Percentiles rank a stretch among this genome's conserved stretches.
Conservation (phyloP, 1,140 invertebrate genomes). For the Stegodyphus mimosarum region DNA sequence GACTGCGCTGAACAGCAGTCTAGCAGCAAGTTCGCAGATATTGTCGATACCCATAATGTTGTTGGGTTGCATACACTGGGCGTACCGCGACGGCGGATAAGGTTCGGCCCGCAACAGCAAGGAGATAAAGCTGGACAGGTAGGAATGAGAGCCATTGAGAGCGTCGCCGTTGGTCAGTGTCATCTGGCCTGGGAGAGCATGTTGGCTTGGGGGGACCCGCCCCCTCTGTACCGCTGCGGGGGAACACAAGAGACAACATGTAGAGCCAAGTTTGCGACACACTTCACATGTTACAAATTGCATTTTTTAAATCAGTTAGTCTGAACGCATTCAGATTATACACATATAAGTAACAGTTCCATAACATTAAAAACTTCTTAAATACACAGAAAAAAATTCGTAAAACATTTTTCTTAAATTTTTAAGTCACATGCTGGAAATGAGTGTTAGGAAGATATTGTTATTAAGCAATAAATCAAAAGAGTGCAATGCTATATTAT, state of each 20-base stretch:
- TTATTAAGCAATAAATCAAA: no score
- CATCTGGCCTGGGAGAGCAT: slow-evolving; percentile 77
- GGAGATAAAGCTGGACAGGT: slow-evolving; percentile 96
- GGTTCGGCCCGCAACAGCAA: slow-evolving; percentile 94
- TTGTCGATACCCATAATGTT: slow-evolving; percentile 95
- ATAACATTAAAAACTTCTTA: not conserved
- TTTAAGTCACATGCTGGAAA: no score
- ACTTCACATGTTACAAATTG: slow-evolving; percentile 40
- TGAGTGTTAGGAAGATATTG: no score
- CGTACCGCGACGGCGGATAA: slow-evolving; percentile 93
- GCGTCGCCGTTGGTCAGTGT: slow-evolving; percentile 66
- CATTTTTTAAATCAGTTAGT: slow-evolving; percentile 6
- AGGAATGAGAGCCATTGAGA: slow-evolving; percentile 67
- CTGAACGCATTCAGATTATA: slow-evolving; percentile 1
- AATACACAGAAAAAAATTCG: not conserved
- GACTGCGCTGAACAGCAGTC: slow-evolving; percentile 94
- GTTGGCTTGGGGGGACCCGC: slow-evolving; percentile 86
- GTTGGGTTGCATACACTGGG: slow-evolving; percentile 93
- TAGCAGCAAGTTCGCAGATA: slow-evolving; percentile 96
- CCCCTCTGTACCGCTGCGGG: slow-evolving; percentile 94
- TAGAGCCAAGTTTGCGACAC: slow-evolving; percentile 42
- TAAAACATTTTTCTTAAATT: not conserved
- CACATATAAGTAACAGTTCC: not conserved
- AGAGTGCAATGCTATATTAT: no score
- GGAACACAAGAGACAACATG: slow-evolving; percentile 56